phyloP scores from a whole-genome alignment of 1,140 invertebrate species.

The Drosophila bocki region DNA sequence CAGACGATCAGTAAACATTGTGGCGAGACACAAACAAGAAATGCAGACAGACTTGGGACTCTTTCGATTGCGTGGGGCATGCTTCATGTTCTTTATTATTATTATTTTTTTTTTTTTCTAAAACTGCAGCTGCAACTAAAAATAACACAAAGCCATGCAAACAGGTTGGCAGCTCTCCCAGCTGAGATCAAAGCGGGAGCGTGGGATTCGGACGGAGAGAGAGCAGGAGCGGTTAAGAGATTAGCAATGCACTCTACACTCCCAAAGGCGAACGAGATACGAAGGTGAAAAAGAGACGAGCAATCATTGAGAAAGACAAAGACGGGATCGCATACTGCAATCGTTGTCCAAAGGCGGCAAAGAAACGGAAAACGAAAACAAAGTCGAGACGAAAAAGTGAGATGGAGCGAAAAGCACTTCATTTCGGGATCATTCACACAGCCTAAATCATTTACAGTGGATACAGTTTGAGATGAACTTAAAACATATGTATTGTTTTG shows the following conservation, averaged over 20 bases:
- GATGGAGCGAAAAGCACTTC: constrained; percentile 8
- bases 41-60: constrained; percentile 20
- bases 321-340: constrained; percentile 29
- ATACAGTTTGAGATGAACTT: background rate
- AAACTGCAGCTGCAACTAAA: constrained; percentile 2
- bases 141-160: background rate
- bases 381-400: constrained; percentile 27
- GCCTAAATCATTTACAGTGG: background rate
- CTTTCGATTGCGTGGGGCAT: constrained; percentile 24
- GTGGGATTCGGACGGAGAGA: background rate
- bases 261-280: background rate
- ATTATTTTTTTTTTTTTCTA: background rate
- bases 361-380: constrained; percentile 35
- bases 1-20: constrained; percentile 28
- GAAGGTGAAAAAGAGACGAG: constrained; percentile 19
- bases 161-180: constrained; percentile 18
- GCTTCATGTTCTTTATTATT: constrained; percentile 17
- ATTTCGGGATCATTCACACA: constrained; percentile 25
- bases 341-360: constrained; percentile 21
- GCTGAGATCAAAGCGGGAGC: constrained; percentile 6
- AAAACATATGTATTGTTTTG: background rate
- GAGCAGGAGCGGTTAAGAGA: background rate
- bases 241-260: background rate
- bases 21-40: constrained; percentile 5
- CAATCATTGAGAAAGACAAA: constrained; percentile 40